Evolutionary conservation across 2,797 vertebrate species (phyloP).

Genomic region (Orientallactaga sibirica): DNA sequence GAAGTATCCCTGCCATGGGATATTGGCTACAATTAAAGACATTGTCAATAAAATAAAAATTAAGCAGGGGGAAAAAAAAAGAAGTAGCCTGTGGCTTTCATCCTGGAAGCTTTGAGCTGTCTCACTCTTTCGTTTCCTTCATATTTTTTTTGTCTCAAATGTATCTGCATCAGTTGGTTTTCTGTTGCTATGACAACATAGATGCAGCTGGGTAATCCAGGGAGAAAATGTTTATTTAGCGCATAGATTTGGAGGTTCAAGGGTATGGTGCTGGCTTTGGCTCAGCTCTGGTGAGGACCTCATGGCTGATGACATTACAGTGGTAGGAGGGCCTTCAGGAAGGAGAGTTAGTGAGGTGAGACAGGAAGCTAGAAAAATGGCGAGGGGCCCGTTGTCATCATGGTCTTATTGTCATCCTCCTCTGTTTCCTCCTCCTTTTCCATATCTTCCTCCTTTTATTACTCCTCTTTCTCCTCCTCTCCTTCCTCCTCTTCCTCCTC

Average conservation of each 20-base stretch:
- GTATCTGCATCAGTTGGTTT: neutral
- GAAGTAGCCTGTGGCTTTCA: neutral
- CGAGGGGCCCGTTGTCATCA: neutral
- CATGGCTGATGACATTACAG: too few relatives aligned
- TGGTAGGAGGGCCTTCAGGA: neutral
- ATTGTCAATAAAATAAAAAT: too few relatives aligned
- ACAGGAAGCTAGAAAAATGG: neutral
- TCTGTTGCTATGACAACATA: neutral
- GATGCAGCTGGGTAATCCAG: neutral
- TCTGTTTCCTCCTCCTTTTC: neutral
- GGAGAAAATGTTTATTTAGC: neutral
- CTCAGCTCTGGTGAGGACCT: neutral
- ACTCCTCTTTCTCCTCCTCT: neutral
- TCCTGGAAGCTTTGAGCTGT: neutral
- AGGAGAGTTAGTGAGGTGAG: neutral
- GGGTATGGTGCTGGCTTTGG: too few relatives aligned
- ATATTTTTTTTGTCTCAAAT: neutral
- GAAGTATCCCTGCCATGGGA: neutral
- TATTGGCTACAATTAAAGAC: too few relatives aligned
- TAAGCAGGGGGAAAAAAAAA: too few relatives aligned
- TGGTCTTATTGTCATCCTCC: too few relatives aligned
- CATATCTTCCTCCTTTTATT: neutral
- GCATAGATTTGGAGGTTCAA: neutral
- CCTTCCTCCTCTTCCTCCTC: neutral
- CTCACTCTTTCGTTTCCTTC: neutral